Percentiles rank a stretch among this genome's conserved stretches.
These are phyloP conservation scores for Ichneumon xanthorius DNA, from an alignment of 2,888 invertebrate genomes.

Conservation along the genomic window DNA sequence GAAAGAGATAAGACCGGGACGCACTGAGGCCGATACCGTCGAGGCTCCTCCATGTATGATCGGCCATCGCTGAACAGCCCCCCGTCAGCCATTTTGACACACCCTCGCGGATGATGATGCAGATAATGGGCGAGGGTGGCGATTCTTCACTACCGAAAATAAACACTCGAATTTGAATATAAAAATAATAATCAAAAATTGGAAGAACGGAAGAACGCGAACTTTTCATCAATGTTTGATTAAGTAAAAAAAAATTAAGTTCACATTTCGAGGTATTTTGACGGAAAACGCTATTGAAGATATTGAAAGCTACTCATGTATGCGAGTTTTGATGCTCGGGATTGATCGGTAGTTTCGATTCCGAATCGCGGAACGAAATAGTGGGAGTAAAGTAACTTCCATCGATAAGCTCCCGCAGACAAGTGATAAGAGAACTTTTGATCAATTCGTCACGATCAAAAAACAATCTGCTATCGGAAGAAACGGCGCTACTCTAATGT, in stretches of 20 bases:
- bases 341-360: too few relatives aligned
- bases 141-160: neutral
- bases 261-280: neutral
- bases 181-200: neutral
- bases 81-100: slow-evolving; percentile 60
- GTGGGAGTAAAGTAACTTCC: too few relatives aligned
- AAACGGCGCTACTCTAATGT: slow-evolving; percentile 54
- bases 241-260: neutral
- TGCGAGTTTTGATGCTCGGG: too few relatives aligned
- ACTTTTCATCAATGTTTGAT: neutral
- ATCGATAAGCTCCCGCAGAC: too few relatives aligned
- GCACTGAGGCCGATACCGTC: slow-evolving; percentile 16
- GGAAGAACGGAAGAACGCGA: neutral
- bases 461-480: slow-evolving; percentile 25
- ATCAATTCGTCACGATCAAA: slow-evolving; percentile 34
- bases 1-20: slow-evolving; percentile 38
- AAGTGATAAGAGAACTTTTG: neutral
- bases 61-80: slow-evolving; percentile 31
- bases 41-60: slow-evolving; percentile 40
- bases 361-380: too few relatives aligned
- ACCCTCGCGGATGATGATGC: slow-evolving; percentile 40
- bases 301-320: too few relatives aligned
- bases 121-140: neutral
- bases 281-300: neutral
- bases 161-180: neutral